Evolutionary conservation across 1,140 invertebrate genomes (phyloP), one percentile per base, ranked within the genome.

Genomic region (Sinella curviseta): DNA sequence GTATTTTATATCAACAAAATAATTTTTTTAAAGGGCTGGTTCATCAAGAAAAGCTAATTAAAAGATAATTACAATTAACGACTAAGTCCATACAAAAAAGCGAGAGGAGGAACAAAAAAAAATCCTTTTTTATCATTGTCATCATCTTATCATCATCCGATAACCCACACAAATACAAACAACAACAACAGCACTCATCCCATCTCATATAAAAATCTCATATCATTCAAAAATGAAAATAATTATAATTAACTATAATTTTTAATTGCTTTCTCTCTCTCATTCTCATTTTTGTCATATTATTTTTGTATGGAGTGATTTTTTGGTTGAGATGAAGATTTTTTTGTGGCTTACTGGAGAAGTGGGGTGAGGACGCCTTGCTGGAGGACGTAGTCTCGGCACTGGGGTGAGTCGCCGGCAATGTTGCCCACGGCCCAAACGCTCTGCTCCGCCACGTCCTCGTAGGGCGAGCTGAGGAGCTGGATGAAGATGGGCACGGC

Each of bases 401-500:
- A 98, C 82, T 94, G 91, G 33, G 97, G 92, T 77, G 95, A 97
- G 87, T 99, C 97, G 31, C 97, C 97, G 78, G 97, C 97, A 85
- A 99, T 97, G 87, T 99, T 99, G 79, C 96, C 96, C 67, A 98
- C 89, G 48, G 96, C 97, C 97, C 97, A 99, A 54, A 98, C 95
- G 73, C 96, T 95, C 89, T 98, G 93, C 88, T 99, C 97, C 86
- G 96, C 93, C 1, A 99, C 97, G 89, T 99, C 96, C 87, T 97
- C 94, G 85, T 93, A 93, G n/a, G 92, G 89, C 79, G 93, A 93
- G 31, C 85, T 87, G 30, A 98, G 88, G 34, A 99, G 89, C 34
- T 90, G 88, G 83, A 99, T 95, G 85, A 99, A 97, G 83, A 96
- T 93, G 24, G 94, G 94, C 60, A 99, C 95, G 33, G 96, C 97